phyloP scores from a whole-genome alignment of 2,797 vertebrate species.

The Buceros bicornis region DNA sequence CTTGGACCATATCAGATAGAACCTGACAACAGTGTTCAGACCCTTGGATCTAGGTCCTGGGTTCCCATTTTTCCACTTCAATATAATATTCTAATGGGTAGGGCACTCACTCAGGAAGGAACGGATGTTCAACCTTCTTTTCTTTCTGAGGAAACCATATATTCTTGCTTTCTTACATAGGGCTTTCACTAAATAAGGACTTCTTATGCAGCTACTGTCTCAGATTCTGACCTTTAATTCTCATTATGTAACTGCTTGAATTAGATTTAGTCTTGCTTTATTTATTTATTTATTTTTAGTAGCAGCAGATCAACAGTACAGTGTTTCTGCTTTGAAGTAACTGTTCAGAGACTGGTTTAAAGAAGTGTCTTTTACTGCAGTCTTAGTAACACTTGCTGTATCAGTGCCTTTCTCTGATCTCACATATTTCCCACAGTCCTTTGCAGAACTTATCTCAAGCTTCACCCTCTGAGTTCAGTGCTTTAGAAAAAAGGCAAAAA shows the following conservation, averaged over 20 bases:
- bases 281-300: slow-evolving; percentile 12
- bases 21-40: not conserved
- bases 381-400: not conserved
- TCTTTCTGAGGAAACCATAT: not conserved
- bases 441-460: not conserved
- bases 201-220: not conserved
- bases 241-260: not conserved
- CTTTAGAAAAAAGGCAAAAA: not conserved
- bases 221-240: not conserved
- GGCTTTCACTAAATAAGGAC: not conserved
- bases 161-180: not conserved
- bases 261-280: not conserved
- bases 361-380: not conserved
- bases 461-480: not conserved
- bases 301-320: not conserved
- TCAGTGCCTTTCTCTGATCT: not conserved
- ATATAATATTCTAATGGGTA: not conserved
- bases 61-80: not conserved
- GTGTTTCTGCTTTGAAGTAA: slow-evolving; percentile 7
- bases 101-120: not conserved
- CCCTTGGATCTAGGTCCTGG: not conserved
- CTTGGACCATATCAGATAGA: not conserved
- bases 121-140: not conserved
- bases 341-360: not conserved
- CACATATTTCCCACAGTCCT: not conserved